Conservation (phyloP, 1,140 invertebrate species). For the Schlechtendalia chinensis region DNA sequence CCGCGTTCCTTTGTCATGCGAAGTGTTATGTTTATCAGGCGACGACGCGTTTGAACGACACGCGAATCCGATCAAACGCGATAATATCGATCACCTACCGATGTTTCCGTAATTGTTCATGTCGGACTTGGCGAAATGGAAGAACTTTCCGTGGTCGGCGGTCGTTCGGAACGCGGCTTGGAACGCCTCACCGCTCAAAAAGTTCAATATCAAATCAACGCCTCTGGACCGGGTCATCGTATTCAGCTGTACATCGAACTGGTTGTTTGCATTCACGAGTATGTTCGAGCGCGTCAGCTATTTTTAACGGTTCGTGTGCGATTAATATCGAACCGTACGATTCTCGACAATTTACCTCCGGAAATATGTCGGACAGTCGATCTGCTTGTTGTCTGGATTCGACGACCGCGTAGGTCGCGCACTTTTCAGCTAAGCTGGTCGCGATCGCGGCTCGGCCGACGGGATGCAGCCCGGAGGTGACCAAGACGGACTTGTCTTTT, state of each 20-base stretch:
- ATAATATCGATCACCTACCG: no score
- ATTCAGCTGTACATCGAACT: conserved; percentile 14
- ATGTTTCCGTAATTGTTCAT: conserved; percentile 2
- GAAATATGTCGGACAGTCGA: not conserved
- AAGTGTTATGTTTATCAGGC: no score
- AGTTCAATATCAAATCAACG: conserved; percentile 23
- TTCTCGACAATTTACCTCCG: conserved; percentile 16
- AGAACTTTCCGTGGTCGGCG: not conserved
- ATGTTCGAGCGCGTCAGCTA: conserved; percentile 2
- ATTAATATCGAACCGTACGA: no score
- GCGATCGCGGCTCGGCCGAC: conserved; percentile 22
- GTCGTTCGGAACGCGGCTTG: not conserved
- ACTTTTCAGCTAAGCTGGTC: not conserved
- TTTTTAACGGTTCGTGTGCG: no score
- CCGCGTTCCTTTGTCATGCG: not conserved
- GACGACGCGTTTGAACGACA: no score
- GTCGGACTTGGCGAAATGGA: conserved; percentile 11
- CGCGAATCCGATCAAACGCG: no score
- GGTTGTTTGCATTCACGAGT: conserved; percentile 10
- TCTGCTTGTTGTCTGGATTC: not conserved
- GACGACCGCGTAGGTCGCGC: not conserved
- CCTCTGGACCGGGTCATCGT: not conserved
- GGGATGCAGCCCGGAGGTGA: conserved; percentile 13
- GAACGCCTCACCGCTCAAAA: not conserved
- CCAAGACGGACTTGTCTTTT: not conserved